A percentile compares a stretch with the other conserved stretches of the same genome.
These are phyloP conservation scores for Lasioglossum pauxillum DNA, from an alignment of 2,888 invertebrate species.

Conservation along the genomic window DNA sequence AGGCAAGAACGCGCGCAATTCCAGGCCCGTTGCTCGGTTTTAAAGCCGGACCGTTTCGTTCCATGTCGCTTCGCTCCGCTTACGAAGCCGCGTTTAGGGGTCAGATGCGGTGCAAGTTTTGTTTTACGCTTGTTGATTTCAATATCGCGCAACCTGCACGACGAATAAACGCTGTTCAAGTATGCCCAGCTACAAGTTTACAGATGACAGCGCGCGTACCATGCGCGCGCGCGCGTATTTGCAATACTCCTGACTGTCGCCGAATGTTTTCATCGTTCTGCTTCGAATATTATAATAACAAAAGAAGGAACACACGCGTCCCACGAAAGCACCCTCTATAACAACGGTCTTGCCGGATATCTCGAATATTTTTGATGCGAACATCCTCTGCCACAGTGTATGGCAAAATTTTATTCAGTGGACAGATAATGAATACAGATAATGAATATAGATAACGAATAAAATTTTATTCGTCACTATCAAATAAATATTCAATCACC, in stretches of 20 bases:
- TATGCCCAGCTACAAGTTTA: slow-evolving; percentile 16
- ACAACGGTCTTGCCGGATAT: too few relatives aligned
- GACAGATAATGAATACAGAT: too few relatives aligned
- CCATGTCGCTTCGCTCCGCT: slow-evolving; percentile 69
- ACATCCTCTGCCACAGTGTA: too few relatives aligned
- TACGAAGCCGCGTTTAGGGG: slow-evolving; percentile 48
- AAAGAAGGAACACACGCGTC: neutral
- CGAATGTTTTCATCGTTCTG: neutral
- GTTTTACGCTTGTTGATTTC: slow-evolving; percentile 72
- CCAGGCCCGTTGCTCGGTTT: slow-evolving; percentile 40
- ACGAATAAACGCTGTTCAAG: slow-evolving; percentile 44
- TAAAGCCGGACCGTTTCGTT: slow-evolving; percentile 68
- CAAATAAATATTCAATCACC: too few relatives aligned
- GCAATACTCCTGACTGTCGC: neutral
- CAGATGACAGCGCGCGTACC: slow-evolving; percentile 7
- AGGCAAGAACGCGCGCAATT: slow-evolving; percentile 42
- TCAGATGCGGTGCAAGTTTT: slow-evolving; percentile 60
- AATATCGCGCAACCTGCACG: slow-evolving; percentile 58
- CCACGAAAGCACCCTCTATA: neutral
- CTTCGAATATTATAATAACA: slow-evolving; percentile 1
- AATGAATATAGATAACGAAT: too few relatives aligned
- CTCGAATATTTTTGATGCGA: too few relatives aligned
- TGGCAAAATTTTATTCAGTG: too few relatives aligned
- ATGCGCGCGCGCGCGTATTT: neutral
- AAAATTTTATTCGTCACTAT: too few relatives aligned